Evolutionary conservation across 2,113 vertebrate genomes (phyloP).

Genomic region (Catharus minimus): DNA sequence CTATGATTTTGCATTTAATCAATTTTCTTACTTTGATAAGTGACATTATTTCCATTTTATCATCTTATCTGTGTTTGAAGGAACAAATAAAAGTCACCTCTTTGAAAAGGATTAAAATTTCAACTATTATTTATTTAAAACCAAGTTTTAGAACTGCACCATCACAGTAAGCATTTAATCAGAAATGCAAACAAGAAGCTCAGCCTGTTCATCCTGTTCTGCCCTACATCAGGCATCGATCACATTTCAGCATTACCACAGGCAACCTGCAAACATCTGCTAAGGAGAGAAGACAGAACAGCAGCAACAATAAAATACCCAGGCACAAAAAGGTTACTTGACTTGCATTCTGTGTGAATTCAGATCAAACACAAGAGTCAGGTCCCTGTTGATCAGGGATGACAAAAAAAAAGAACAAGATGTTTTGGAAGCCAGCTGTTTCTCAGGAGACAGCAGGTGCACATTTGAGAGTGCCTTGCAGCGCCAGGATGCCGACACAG

Average conservation of each 20-base stretch:
- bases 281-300: not conserved
- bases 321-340: not conserved
- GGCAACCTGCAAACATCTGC: not conserved
- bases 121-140: not conserved
- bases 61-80: slow-evolving; percentile 21
- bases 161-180: not conserved
- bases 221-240: not conserved
- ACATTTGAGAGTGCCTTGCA: not conserved
- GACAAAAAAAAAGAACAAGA: not conserved
- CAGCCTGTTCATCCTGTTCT: not conserved
- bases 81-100: slow-evolving; percentile 26
- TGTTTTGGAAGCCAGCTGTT: not conserved
- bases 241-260: not conserved
- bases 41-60: not conserved
- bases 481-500: not conserved
- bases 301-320: not conserved
- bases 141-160: not conserved
- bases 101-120: not conserved
- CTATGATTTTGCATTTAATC: not conserved
- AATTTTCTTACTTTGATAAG: not conserved
- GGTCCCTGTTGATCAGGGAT: not conserved
- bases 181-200: not conserved
- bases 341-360: not conserved
- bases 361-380: not conserved
- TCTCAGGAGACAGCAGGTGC: not conserved